phyloP scores from a whole-genome alignment of 2,888 invertebrate genomes.

The Arenicola marina region DNA sequence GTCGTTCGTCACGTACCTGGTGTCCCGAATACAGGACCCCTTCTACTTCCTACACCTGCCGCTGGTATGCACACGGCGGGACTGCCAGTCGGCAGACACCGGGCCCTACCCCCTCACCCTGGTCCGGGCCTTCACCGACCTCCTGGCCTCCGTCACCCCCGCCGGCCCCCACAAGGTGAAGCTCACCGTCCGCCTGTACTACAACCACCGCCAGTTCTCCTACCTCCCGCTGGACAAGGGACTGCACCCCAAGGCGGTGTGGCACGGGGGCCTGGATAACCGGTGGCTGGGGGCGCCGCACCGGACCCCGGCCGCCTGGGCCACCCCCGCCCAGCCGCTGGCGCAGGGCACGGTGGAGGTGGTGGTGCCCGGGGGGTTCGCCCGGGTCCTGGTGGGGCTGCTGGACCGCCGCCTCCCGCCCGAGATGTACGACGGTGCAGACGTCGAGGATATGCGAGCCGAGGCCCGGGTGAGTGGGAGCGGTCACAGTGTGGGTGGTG shows the following conservation, averaged over 20 bases:
- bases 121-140: conserved; percentile 5
- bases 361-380: background rate
- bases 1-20: conserved; percentile 18
- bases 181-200: conserved; percentile 7
- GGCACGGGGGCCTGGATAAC: conserved; percentile 12
- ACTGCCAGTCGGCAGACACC: conserved; percentile 7
- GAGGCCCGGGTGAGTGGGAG: conserved; percentile 14
- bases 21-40: conserved; percentile 9
- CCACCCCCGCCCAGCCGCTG: background rate
- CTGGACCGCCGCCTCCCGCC: conserved; percentile 13
- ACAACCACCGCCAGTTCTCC: conserved; percentile 16
- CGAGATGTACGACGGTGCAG: background rate
- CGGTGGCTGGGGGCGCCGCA: conserved; percentile 7
- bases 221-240: conserved; percentile 9
- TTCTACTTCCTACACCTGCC: conserved; percentile 21
- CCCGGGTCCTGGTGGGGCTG: background rate
- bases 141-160: conserved; percentile 2
- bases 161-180: conserved; percentile 11
- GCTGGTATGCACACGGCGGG: conserved; percentile 7
- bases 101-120: conserved; percentile 9
- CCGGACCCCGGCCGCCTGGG: conserved; percentile 1
- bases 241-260: conserved; percentile 14
- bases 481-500: no score
- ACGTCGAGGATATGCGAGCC: background rate
- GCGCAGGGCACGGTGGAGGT: conserved; percentile 7